Conservation (phyloP, 1,140 invertebrate genomes). For the Himalopsyche phryganea region DNA sequence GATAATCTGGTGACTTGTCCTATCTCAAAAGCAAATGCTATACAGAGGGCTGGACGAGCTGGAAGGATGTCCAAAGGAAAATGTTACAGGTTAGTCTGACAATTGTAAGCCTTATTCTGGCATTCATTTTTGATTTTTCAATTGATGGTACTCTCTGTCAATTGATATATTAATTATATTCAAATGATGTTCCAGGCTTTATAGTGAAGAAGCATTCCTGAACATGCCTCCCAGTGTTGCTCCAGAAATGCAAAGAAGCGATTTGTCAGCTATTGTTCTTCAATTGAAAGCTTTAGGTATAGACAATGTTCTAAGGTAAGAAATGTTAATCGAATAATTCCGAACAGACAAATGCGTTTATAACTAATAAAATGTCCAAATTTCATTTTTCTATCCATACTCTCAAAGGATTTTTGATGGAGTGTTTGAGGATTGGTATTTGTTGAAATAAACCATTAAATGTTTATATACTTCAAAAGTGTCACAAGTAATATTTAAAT, state of each 20-base stretch:
- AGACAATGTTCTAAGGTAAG: constrained; percentile 70
- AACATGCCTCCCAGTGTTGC: constrained; percentile 68
- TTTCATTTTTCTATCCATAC: too few relatives aligned
- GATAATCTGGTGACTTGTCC: constrained; percentile 84
- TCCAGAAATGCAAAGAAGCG: constrained; percentile 91
- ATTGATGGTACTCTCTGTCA: too few relatives aligned
- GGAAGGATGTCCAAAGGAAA: constrained; percentile 84
- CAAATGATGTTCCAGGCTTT: constrained; percentile 63
- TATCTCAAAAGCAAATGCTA: constrained; percentile 83
- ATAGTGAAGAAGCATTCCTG: constrained; percentile 74
- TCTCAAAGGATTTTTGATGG: too few relatives aligned
- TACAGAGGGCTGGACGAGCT: constrained; percentile 88
- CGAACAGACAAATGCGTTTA: too few relatives aligned
- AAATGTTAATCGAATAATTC: too few relatives aligned
- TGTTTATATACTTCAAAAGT: too few relatives aligned
- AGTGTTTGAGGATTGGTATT: too few relatives aligned
- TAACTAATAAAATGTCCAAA: too few relatives aligned
- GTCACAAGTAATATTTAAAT: too few relatives aligned
- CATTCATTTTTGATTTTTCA: too few relatives aligned
- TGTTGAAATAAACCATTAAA: too few relatives aligned
- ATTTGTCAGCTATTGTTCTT: constrained; percentile 80
- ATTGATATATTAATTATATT: too few relatives aligned
- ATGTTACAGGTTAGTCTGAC: constrained; percentile 59
- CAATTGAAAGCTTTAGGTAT: constrained; percentile 95
- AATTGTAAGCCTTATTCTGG: neutral